phyloP scores from a whole-genome alignment of 2,888 invertebrate genomes.

The Halictus quadricinctus region DNA sequence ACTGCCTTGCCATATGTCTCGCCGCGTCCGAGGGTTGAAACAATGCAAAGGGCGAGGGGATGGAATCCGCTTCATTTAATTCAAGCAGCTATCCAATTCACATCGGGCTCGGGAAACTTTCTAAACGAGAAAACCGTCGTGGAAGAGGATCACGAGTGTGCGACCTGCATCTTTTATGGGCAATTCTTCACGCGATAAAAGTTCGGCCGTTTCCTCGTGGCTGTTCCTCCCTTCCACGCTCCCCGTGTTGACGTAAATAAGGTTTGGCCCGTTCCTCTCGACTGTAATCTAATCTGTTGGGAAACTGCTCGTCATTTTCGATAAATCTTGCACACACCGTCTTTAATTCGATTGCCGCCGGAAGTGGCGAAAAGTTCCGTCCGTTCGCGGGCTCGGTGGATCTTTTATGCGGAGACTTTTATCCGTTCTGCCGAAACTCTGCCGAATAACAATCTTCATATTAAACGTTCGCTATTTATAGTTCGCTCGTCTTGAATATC shows the following conservation, averaged over 20 bases:
- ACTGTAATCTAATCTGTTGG: slow-evolving; percentile 33
- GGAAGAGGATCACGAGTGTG: not conserved
- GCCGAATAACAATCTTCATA: too few relatives aligned
- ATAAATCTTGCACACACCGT: slow-evolving; percentile 31
- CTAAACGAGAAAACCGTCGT: slow-evolving; percentile 20
- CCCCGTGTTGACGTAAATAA: slow-evolving; percentile 28
- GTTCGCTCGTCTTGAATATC: too few relatives aligned
- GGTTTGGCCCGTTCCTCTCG: not conserved
- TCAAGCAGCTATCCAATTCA: slow-evolving; percentile 7
- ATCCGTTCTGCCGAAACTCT: too few relatives aligned
- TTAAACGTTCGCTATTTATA: too few relatives aligned
- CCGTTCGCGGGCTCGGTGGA: slow-evolving; percentile 1
- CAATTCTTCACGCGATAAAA: slow-evolving; percentile 35
- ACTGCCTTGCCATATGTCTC: not conserved
- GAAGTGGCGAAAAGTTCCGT: not conserved
- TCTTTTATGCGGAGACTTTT: too few relatives aligned
- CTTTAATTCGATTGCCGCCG: slow-evolving; percentile 17
- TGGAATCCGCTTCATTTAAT: slow-evolving; percentile 2
- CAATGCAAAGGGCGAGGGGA: not conserved
- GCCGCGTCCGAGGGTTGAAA: not conserved
- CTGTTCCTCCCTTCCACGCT: not conserved
- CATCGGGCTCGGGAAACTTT: not conserved
- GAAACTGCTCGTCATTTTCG: slow-evolving; percentile 32
- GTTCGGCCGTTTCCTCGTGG: slow-evolving; percentile 10
- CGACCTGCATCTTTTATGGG: slow-evolving; percentile 33